phyloP scores from a whole-genome alignment of 2,797 vertebrate species.

The Spinus pinus region DNA sequence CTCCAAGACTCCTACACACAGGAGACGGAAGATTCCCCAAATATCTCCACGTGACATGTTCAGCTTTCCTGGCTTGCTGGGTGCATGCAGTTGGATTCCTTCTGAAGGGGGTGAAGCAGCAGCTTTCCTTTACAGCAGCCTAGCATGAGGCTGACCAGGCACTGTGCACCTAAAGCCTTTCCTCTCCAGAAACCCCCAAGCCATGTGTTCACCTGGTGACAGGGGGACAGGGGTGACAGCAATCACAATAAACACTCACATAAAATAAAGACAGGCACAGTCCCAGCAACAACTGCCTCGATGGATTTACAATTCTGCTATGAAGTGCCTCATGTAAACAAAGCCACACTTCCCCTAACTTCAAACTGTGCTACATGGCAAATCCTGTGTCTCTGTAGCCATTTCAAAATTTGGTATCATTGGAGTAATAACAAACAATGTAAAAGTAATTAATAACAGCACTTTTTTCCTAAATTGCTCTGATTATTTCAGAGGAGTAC shows the following conservation, averaged over 20 bases:
- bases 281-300: background rate
- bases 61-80: background rate
- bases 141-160: background rate
- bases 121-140: background rate
- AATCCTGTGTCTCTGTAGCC: background rate
- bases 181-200: background rate
- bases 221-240: background rate
- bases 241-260: background rate
- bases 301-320: background rate
- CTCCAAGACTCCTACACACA: background rate
- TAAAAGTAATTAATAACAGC: rapidly evolving
- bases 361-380: background rate
- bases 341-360: background rate
- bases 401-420: background rate
- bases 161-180: background rate
- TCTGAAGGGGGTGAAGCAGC: background rate
- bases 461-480: background rate
- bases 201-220: background rate
- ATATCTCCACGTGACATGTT: rapidly evolving
- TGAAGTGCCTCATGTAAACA: background rate
- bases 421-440: background rate
- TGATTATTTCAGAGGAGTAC: background rate
- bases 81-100: background rate
- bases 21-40: background rate
- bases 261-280: rapidly evolving